Base-by-base conservation (phyloP, 2,888 invertebrate genomes). In the Nineta flava region DNA sequence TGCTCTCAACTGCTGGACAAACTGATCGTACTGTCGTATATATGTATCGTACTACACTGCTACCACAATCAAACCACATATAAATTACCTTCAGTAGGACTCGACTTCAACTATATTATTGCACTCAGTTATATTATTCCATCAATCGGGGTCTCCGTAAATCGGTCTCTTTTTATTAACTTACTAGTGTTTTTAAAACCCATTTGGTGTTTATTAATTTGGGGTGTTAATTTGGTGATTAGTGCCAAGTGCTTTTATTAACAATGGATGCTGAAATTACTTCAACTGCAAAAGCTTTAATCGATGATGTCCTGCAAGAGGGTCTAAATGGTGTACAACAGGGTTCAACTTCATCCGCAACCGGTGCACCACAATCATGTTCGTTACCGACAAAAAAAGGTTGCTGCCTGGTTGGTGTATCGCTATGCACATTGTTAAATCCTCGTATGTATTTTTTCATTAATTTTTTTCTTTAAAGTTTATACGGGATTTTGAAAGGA, bases 381-480 rank as follows among this genome's bases (percentile, higher is more conserved):
- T 26, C 40, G 42, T 26, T 47, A 48, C 13, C 50, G 13, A 26
- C 50, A 13, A 46, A 17, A 13, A 43, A 53, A 51, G 49, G 50
- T 50, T 45, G 50, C 46, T 52, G 51, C 38, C 26, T 43, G 47
- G 42, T 59, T 54, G 65, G 65, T 56, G 69, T 69, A 48, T 62
- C 73, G 54, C 61, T 73, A 56, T 74, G 73, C 64, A 67, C 69
- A 55, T 60, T 73, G 51, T 68, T 73, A 52, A 63, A 68, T 57
- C 73, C 73, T 55, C 62, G 73, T 74, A 73, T 58, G 72, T 67
- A 58, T 58, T 50, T 50, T 51, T 54, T 49, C 50, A 49, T 38
- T 46, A 44, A 32, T 32, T 9, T n/a, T n/a, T n/a, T n/a, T n/a
- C n/a, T n/a, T n/a, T n/a, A n/a, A n/a, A n/a, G n/a, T n/a, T n/a